These are phyloP conservation scores for Lathamus discolor DNA, from an alignment of 2,113 vertebrate genomes.

Conservation along the genomic window DNA sequence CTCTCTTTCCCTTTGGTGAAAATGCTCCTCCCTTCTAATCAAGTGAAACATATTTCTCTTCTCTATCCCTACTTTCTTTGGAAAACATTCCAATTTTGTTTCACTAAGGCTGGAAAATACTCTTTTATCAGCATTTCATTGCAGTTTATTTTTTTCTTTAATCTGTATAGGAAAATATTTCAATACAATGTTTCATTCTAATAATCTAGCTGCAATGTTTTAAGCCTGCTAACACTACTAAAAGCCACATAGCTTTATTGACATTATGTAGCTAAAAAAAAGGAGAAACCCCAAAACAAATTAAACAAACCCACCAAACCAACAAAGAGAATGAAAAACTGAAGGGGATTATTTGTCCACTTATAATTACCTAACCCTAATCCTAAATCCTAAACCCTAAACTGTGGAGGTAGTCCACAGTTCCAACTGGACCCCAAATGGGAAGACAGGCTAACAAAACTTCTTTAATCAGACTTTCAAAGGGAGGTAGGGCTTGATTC, in stretches of 20 bases:
- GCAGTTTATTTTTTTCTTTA: neutral
- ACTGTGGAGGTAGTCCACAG: neutral
- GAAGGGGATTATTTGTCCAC: neutral
- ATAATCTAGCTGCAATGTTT: neutral
- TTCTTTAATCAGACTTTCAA: neutral
- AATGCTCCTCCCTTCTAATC: slow-evolving; percentile 18
- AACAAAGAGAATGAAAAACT: neutral
- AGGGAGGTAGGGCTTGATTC: neutral
- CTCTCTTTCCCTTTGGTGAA: neutral
- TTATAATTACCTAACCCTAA: neutral
- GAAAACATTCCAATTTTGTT: neutral
- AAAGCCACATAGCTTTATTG: neutral
- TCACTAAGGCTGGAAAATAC: neutral
- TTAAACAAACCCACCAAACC: neutral
- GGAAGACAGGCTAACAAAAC: neutral
- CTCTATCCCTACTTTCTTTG: neutral
- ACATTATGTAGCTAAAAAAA: neutral
- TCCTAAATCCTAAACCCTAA: neutral
- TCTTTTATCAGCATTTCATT: neutral
- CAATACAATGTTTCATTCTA: neutral
- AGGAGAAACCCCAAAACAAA: neutral
- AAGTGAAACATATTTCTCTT: neutral
- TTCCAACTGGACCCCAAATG: neutral
- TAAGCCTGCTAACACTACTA: neutral
- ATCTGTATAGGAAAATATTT: neutral